Evolutionary conservation across 2,797 vertebrate species (phyloP).

Genomic region (Ceyx erithaca): DNA sequence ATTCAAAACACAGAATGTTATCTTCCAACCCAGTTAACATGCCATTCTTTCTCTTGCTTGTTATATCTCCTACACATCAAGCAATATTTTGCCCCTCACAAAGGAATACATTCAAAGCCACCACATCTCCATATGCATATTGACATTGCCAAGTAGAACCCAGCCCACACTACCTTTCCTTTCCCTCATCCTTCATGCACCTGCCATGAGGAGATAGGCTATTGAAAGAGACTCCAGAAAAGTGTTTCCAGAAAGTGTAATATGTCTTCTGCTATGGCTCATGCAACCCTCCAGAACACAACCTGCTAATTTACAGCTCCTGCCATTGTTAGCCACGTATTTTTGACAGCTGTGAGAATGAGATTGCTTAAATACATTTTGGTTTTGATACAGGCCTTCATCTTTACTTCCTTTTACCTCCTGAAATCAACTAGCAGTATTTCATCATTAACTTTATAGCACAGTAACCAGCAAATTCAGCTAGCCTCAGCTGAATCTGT

Average conservation of each 20-base stretch:
- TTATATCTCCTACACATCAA: slow-evolving; percentile 1
- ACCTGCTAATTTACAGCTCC: neutral
- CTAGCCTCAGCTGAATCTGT: neutral
- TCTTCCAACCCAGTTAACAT: slow-evolving; percentile 43
- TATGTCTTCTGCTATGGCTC: neutral
- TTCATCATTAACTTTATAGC: slow-evolving; percentile 20
- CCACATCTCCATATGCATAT: neutral
- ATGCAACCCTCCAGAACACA: neutral
- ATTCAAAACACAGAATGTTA: slow-evolving; percentile 41
- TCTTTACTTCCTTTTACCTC: neutral
- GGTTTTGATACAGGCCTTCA: neutral
- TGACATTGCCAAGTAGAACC: neutral
- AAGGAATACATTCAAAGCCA: neutral
- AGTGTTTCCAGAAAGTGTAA: neutral
- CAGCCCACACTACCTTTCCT: neutral
- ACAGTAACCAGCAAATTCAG: neutral
- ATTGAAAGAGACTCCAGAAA: slow-evolving; percentile 8
- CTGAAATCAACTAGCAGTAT: neutral
- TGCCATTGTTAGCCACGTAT: neutral
- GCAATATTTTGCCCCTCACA: neutral
- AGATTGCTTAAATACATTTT: neutral
- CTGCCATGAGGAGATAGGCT: neutral
- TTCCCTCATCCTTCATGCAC: neutral
- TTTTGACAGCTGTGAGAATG: neutral
- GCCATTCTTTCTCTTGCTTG: neutral